Conservation (phyloP, 2,888 invertebrate genomes). For the Tholera decimalis region DNA sequence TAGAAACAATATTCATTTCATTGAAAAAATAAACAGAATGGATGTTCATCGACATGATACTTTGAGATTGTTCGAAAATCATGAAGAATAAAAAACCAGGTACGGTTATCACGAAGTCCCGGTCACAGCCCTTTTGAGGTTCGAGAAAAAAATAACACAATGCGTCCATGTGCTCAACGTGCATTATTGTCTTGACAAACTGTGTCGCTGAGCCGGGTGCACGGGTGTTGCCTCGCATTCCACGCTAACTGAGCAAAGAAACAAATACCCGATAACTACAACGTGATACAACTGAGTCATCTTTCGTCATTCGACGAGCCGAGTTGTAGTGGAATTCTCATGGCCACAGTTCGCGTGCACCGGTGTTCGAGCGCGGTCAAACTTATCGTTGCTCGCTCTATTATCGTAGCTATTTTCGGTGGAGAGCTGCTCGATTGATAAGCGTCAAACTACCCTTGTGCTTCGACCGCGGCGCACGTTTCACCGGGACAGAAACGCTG, state of each 20-base stretch:
- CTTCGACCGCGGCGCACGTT: constrained; percentile 71
- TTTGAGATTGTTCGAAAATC: background rate
- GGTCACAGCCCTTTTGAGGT: constrained; percentile 3
- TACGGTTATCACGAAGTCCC: constrained; percentile 3
- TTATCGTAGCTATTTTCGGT: constrained; percentile 78
- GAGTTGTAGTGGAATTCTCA: constrained; percentile 76
- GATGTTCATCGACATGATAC: background rate
- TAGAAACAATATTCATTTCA: background rate
- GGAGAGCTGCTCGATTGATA: constrained; percentile 75
- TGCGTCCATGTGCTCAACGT: constrained; percentile 11
- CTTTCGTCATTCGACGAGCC: constrained; percentile 80
- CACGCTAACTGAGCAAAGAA: constrained; percentile 68
- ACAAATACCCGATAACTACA: constrained; percentile 77
- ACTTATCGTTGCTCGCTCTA: constrained; percentile 69
- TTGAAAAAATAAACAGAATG: background rate
- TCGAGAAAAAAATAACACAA: constrained; percentile 35
- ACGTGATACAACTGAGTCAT: constrained; percentile 84
- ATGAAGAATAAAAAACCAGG: constrained; percentile 17
- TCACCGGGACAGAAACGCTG: constrained; percentile 38
- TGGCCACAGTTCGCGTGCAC: constrained; percentile 87
- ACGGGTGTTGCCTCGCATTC: constrained; percentile 69
- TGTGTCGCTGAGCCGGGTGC: constrained; percentile 54
- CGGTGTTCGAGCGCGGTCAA: constrained; percentile 81
- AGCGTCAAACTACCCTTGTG: constrained; percentile 75
- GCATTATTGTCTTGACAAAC: constrained; percentile 51